These are phyloP conservation scores for Julus scanicus DNA, from an alignment of 2,888 invertebrate species.

Conservation along the genomic window DNA sequence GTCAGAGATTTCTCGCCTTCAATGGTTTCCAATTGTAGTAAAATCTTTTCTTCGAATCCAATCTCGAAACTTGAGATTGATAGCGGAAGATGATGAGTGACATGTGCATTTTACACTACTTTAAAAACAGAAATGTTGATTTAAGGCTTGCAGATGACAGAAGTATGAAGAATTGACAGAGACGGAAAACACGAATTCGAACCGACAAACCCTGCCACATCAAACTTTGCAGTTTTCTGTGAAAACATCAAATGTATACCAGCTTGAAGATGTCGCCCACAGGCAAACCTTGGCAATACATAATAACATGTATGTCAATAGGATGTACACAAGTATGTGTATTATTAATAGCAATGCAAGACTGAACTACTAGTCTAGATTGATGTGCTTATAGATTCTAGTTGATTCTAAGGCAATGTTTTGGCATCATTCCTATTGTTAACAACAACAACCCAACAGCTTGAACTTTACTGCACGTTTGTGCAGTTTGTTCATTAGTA, in stretches of 20 bases:
- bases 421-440: too few species aligned
- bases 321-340: not conserved
- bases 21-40: not conserved
- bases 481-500: too few species aligned
- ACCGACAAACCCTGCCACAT: not conserved
- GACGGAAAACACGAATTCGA: not conserved
- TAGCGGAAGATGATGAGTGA: conserved; percentile 27
- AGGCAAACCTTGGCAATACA: not conserved
- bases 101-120: conserved; percentile 8
- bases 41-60: not conserved
- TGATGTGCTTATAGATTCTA: not conserved
- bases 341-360: not conserved
- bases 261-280: not conserved
- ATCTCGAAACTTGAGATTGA: not conserved
- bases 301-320: too few species aligned
- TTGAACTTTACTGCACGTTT: too few species aligned
- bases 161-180: conserved; percentile 9
- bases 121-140: conserved; percentile 1
- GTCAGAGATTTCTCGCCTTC: too few species aligned
- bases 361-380: not conserved
- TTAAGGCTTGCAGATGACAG: conserved; percentile 39
- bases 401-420: too few species aligned
- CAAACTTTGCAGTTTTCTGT: not conserved
- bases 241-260: not conserved
- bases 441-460: too few species aligned